Base-by-base conservation (phyloP, 2,797 vertebrate species). In the Bufotes viridis region DNA sequence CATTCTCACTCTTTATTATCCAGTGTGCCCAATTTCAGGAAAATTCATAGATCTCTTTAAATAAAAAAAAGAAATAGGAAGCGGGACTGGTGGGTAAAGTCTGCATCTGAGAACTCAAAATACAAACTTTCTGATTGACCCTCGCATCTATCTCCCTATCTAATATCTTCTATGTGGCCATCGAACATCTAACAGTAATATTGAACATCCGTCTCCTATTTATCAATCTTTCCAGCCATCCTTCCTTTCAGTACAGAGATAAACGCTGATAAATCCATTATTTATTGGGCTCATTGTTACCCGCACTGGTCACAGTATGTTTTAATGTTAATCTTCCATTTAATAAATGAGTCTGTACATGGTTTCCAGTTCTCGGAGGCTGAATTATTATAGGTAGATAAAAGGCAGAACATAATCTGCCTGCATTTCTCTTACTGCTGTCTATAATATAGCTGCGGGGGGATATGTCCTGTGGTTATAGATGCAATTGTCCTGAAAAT, bases 401-500 rank as follows among this genome's bases (percentile, higher is more conserved):
- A 78, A 74, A 74, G 55, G 87, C 82, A 81, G 55, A 42, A 85
- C 20, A 78, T 84, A 78, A 85, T 78, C 58, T 78, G 72, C 53
- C 79, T 22, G 65, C 86, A 42, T 57, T 79, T 79, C 65, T 74
- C 81, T 87, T 92, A 93, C 93, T 90, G 93, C 93, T 94, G 93
- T 93, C 94, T 94, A 93, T 94, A 94, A 94, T 94, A 92, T 85
- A 94, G 92, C 91, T 95, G 93, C 94, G 93, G 91, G 91, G 42
- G 92, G 95, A 94, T 87, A 92, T 93, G 88, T 95, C 95, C 95
- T 93, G 91, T 95, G 95, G 95, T 95, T 95, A 95, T 92, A 91
- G 93, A 95, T 93, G 94, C 92, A 95, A 96, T 94, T 94, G 94
- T 94, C 93, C 93, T 93, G 93, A 94, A 95, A 95, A 95, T 93